Evolutionary conservation across 2,888 invertebrate species (phyloP).

Genomic region (Tridacna crocea): DNA sequence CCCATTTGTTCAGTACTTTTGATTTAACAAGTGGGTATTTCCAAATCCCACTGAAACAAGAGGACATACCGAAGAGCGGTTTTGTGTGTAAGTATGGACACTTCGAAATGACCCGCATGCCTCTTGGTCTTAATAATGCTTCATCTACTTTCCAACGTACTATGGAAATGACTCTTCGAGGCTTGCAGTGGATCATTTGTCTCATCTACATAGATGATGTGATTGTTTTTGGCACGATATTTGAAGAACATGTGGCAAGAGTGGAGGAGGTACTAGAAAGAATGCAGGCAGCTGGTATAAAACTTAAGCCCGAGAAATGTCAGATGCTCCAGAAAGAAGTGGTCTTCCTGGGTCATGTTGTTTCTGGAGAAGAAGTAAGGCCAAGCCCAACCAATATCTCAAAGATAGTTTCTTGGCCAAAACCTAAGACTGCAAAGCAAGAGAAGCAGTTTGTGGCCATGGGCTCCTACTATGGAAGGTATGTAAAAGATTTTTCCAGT

Average conservation of each 20-base stretch:
- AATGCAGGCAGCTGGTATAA: constrained; percentile 40
- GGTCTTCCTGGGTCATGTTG: constrained; percentile 30
- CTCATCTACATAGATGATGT: constrained; percentile 50
- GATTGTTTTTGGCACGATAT: constrained; percentile 24
- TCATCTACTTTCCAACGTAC: constrained; percentile 35
- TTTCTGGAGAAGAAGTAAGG: constrained; percentile 10
- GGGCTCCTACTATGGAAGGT: constrained; percentile 33
- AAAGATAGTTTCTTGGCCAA: constrained; percentile 9
- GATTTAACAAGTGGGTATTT: constrained; percentile 40
- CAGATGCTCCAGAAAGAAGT: constrained; percentile 30
- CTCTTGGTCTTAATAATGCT: constrained; percentile 35
- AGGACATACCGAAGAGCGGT: constrained; percentile 39
- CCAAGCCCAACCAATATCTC: background rate
- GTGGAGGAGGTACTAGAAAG: constrained; percentile 50
- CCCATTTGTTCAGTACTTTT: constrained; percentile 22
- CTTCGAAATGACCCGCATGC: constrained; percentile 44
- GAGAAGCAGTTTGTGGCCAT: constrained; percentile 26
- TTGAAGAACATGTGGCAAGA: constrained; percentile 47
- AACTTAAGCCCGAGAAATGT: constrained; percentile 49
- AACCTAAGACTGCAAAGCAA: constrained; percentile 18
- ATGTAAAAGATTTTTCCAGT: constrained; percentile 40
- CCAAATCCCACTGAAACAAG: constrained; percentile 37
- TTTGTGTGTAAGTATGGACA: constrained; percentile 37
- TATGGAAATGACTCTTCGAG: constrained; percentile 38
- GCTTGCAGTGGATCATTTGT: constrained; percentile 43